phyloP scores from a whole-genome alignment of 1,140 invertebrate genomes.

The Eupeodes corollae region DNA sequence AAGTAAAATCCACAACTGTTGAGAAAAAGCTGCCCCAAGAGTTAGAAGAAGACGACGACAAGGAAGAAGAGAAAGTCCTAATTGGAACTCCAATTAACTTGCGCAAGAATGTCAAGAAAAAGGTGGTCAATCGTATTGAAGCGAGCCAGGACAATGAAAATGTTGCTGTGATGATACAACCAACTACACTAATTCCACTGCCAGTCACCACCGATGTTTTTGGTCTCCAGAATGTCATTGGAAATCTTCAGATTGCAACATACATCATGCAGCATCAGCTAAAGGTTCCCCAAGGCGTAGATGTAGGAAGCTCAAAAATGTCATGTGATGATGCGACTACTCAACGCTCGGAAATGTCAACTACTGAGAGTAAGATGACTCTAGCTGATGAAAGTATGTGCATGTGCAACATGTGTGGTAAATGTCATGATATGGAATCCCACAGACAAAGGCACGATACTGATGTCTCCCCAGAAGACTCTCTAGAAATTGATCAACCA shows the following conservation, averaged over 20 bases:
- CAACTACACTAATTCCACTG: conserved; percentile 35
- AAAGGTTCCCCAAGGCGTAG: conserved; percentile 5
- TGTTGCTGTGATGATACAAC: conserved; percentile 37
- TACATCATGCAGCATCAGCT: conserved; percentile 28
- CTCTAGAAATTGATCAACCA: conserved; percentile 10
- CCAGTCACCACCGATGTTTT: conserved; percentile 32
- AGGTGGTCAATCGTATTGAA: not conserved
- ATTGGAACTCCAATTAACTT: conserved; percentile 35
- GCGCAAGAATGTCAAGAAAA: conserved; percentile 23
- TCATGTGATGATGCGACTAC: conserved; percentile 14
- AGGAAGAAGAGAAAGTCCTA: conserved; percentile 28
- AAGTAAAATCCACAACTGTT: not conserved
- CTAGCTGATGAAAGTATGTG: conserved; percentile 5
- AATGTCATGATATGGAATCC: conserved; percentile 4
- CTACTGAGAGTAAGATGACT: conserved; percentile 24
- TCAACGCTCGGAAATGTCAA: conserved; percentile 26
- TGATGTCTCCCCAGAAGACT: conserved; percentile 22
- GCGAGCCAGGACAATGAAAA: conserved; percentile 15
- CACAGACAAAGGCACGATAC: conserved; percentile 1
- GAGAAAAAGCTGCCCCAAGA: not conserved
- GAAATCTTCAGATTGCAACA: conserved; percentile 32
- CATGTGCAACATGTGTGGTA: conserved; percentile 7
- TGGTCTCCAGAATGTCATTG: conserved; percentile 30
- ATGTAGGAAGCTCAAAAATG: conserved; percentile 8
- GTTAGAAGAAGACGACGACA: not conserved